Evolutionary conservation across 2,888 invertebrate genomes (phyloP).

Genomic region (Podotricha telesiphe): DNA sequence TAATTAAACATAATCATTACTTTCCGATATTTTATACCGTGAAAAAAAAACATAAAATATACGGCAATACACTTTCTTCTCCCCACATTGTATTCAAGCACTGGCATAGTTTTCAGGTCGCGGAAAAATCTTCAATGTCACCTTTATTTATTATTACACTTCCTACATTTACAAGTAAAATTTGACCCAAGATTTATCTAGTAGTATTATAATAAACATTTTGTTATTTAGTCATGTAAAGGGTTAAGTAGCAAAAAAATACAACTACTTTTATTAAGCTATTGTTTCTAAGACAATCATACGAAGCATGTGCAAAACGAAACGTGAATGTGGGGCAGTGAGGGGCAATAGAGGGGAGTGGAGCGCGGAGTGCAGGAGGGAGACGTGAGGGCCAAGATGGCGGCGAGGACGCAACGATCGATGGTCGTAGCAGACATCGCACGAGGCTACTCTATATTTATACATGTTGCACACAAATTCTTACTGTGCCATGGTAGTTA

Average conservation of each 20-base stretch:
- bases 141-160: slow-evolving; percentile 63
- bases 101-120: slow-evolving; percentile 54
- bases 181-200: not conserved
- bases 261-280: not conserved
- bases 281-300: slow-evolving; percentile 38
- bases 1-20: too few species aligned
- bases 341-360: slow-evolving; percentile 68
- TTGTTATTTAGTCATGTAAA: not conserved
- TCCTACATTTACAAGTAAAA: slow-evolving; percentile 49
- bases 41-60: slow-evolving; percentile 4
- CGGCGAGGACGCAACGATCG: slow-evolving; percentile 82
- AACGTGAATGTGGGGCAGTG: slow-evolving; percentile 81
- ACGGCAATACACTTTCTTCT: slow-evolving; percentile 21
- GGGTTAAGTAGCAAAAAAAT: not conserved
- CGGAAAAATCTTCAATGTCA: slow-evolving; percentile 72
- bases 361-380: slow-evolving; percentile 70
- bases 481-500: slow-evolving; percentile 59
- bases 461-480: slow-evolving; percentile 74
- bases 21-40: not conserved
- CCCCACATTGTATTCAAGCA: slow-evolving; percentile 25
- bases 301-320: slow-evolving; percentile 68
- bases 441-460: slow-evolving; percentile 80
- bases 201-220: not conserved
- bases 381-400: slow-evolving; percentile 82
- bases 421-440: slow-evolving; percentile 78